Evolutionary conservation across 1,140 invertebrate genomes (phyloP).

Genomic region (Drosophila pandora): DNA sequence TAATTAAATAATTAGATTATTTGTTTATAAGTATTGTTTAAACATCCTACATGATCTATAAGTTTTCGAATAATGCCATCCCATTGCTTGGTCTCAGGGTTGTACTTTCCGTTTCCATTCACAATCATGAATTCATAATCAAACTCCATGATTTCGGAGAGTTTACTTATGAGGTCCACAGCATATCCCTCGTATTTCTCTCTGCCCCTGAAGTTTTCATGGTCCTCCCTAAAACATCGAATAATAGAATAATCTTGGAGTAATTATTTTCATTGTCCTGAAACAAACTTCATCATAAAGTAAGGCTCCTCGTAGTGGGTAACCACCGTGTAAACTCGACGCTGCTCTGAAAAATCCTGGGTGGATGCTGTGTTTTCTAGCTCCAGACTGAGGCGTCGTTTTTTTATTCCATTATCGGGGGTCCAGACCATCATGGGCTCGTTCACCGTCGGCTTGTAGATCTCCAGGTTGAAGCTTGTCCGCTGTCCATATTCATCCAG

Average conservation of each 20-base stretch:
- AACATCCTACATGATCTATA: slow-evolving; percentile 88
- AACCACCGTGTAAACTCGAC: slow-evolving; percentile 66
- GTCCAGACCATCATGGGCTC: slow-evolving; percentile 76
- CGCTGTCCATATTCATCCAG: slow-evolving; percentile 90
- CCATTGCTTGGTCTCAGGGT: slow-evolving; percentile 90
- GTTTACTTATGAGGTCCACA: slow-evolving; percentile 89
- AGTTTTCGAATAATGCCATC: slow-evolving; percentile 93
- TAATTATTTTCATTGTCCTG: not conserved
- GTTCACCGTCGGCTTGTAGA: slow-evolving; percentile 85
- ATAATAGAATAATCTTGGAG: not conserved
- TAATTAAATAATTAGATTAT: not conserved
- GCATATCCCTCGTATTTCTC: slow-evolving; percentile 90
- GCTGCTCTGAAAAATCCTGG: slow-evolving; percentile 69
- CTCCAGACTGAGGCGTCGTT: slow-evolving; percentile 39
- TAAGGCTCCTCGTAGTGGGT: slow-evolving; percentile 76
- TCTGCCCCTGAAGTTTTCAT: slow-evolving; percentile 81
- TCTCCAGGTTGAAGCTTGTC: slow-evolving; percentile 89
- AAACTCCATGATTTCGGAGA: slow-evolving; percentile 88
- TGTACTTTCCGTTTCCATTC: slow-evolving; percentile 88
- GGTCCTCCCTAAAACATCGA: slow-evolving; percentile 44
- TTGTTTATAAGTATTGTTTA: not conserved
- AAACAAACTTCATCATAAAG: slow-evolving; percentile 77
- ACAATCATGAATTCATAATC: slow-evolving; percentile 90
- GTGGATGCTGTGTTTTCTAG: slow-evolving; percentile 26
- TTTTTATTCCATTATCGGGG: slow-evolving; percentile 59